Evolutionary conservation across 2,888 invertebrate genomes (phyloP), one percentile per base, ranked within the genome.

Genomic region (Epistrophe grossulariae): DNA sequence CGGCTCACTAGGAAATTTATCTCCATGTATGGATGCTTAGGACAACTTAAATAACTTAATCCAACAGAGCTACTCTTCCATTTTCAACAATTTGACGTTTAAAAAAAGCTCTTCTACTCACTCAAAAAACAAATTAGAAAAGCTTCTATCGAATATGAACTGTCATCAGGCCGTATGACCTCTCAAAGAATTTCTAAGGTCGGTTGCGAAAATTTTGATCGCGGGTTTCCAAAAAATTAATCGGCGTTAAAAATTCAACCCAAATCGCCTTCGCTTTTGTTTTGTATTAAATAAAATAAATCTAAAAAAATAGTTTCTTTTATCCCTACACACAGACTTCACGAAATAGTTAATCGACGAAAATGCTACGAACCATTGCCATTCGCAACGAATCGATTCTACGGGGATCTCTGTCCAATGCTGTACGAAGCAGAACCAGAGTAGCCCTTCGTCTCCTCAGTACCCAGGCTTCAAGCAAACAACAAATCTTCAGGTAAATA

Each of bases 291-390:
- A 45, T 10, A 55, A 55, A 38, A 19, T 13, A 13, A 68, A 68
- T 19, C 66, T 24, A 11, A 78, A 62, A 24, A 50, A 48, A 24
- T 4, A 57, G 9, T 71, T 72, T 60, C 2, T 17, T 38, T 60
- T 43, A 35, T 43, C 40, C 62, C 15, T 0, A 13, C 52, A 19
- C 17, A 60, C 28, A 19, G 28, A 48, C 7, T 17, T 17, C 35
- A 59, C 73, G 60, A 79, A 60, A 52, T 50, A 78, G 17, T 59
- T 35, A 64, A 40, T 62, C 57, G n/a, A 68, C 68, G 5, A 85
- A 94, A 93, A 96, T 97, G 96, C 94, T 97, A 93, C 95, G 96
- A 94, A 95, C 96, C 93, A 95, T 96, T 91, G 93, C 95, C 91
- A 93, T 95, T 93, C 95, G 96, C 94, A 95, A 95, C 92, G 95